These are phyloP conservation scores for Tringa solitaria DNA, from an alignment of 2,113 vertebrate species.

Conservation along the genomic window DNA sequence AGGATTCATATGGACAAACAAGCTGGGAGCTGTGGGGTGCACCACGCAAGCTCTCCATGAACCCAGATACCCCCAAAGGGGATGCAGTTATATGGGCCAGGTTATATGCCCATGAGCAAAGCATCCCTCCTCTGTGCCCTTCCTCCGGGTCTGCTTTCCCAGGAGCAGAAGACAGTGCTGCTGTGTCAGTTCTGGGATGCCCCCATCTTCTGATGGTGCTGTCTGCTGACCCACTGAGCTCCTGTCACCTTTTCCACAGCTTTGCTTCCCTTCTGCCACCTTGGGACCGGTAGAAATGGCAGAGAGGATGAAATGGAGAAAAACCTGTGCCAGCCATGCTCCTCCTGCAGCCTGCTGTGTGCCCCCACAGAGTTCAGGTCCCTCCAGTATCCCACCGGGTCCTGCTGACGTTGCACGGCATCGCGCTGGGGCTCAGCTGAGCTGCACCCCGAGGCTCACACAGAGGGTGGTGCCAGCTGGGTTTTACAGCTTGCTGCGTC, in stretches of 20 bases:
- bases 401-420: not conserved
- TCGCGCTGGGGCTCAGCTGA: not conserved
- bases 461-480: not conserved
- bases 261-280: not conserved
- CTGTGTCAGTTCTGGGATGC: not conserved
- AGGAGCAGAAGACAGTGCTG: not conserved
- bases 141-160: not conserved
- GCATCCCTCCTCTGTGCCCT: not conserved
- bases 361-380: not conserved
- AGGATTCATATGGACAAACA: not conserved
- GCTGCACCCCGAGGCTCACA: not conserved
- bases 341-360: not conserved
- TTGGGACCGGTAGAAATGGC: not conserved
- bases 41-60: not conserved
- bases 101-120: not conserved
- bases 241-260: not conserved
- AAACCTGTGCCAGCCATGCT: not conserved
- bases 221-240: not conserved
- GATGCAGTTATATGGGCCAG: not conserved
- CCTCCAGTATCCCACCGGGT: not conserved
- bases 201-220: not conserved
- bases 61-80: rapidly evolving
- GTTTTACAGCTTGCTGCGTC: not conserved
- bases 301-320: not conserved
- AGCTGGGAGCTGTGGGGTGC: not conserved